A percentile compares a stretch with the other conserved stretches of the same genome.
These are phyloP conservation scores for Heliocidaris erythrogramma DNA, from an alignment of 35 echinoderm and acorn worm genomes.

Conservation along the genomic window DNA sequence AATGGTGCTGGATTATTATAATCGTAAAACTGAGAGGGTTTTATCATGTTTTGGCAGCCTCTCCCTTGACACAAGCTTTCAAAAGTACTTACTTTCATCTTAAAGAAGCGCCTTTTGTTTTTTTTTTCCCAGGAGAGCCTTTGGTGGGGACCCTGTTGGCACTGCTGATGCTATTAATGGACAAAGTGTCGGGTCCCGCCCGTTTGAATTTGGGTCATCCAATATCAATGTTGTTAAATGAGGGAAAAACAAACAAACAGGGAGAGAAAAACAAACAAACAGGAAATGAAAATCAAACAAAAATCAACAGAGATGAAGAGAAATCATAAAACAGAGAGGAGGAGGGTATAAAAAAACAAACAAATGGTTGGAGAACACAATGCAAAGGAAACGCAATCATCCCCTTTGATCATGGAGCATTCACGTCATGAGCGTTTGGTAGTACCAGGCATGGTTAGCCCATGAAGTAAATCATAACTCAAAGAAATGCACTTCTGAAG, in stretches of 20 bases:
- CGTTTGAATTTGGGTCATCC: slow-evolving; percentile 15
- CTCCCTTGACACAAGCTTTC: slow-evolving; percentile 19
- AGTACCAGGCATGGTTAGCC: background rate
- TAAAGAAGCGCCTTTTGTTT: slow-evolving; percentile 13
- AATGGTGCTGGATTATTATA: background rate
- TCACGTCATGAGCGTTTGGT: background rate
- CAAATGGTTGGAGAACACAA: background rate
- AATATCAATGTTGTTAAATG: too few relatives aligned
- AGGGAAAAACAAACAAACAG: too few relatives aligned
- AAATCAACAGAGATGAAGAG: background rate
- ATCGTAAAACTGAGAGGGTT: background rate
- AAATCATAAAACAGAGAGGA: slow-evolving; percentile 34
- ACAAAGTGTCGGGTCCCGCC: slow-evolving; percentile 53
- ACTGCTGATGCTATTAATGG: slow-evolving; percentile 26
- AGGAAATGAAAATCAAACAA: background rate
- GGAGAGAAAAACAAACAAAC: background rate
- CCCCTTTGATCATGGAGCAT: slow-evolving; percentile 6
- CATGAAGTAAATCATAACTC: slow-evolving; percentile 23
- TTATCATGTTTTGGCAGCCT: background rate
- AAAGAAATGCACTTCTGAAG: slow-evolving; percentile 49
- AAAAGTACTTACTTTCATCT: slow-evolving; percentile 53
- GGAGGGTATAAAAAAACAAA: slow-evolving; percentile 23
- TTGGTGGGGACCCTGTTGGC: slow-evolving; percentile 45
- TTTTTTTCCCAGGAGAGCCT: slow-evolving; percentile 32
- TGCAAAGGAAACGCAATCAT: slow-evolving; percentile 2